Percentiles rank a stretch among this genome's conserved stretches.
These are phyloP conservation scores for Ctenicera cuprea DNA, from an alignment of 2,888 invertebrate species.

Conservation along the genomic window DNA sequence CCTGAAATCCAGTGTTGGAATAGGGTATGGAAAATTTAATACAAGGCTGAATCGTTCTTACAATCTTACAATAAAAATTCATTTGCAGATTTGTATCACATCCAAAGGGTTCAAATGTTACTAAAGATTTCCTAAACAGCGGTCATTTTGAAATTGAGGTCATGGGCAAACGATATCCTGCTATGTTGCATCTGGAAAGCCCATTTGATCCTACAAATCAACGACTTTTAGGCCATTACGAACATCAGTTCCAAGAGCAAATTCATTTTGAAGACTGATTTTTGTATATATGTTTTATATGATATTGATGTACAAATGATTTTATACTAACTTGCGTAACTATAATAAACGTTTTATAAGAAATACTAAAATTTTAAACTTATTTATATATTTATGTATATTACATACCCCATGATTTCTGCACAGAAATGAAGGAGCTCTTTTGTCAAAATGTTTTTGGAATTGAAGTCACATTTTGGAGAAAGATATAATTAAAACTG, in stretches of 20 bases:
- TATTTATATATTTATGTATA: too few species aligned
- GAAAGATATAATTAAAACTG: too few species aligned
- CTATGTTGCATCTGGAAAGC: slow-evolving; percentile 81
- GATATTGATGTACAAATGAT: slow-evolving; percentile 15
- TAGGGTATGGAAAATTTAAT: slow-evolving; percentile 76
- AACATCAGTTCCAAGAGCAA: slow-evolving; percentile 70
- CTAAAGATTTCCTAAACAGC: slow-evolving; percentile 79
- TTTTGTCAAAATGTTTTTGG: too few species aligned
- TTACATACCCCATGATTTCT: too few species aligned
- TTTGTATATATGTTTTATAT: neutral
- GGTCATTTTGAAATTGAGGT: slow-evolving; percentile 89
- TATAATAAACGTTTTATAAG: neutral
- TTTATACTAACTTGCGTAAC: slow-evolving; percentile 70
- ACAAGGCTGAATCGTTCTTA: neutral
- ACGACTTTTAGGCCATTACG: slow-evolving; percentile 83
- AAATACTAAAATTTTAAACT: too few species aligned
- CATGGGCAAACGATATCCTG: slow-evolving; percentile 83
- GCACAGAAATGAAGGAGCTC: too few species aligned
- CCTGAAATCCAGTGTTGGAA: slow-evolving; percentile 77
- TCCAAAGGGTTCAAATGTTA: slow-evolving; percentile 77
- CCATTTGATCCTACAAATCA: slow-evolving; percentile 89
- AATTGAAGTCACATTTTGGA: too few species aligned
- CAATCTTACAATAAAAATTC: slow-evolving; percentile 28
- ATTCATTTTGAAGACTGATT: slow-evolving; percentile 71
- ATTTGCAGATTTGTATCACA: slow-evolving; percentile 74